A percentile compares a stretch with the other conserved stretches of the same genome.
Conservation (phyloP, 2,888 invertebrate species). For the Holacanthella duospinosa region DNA sequence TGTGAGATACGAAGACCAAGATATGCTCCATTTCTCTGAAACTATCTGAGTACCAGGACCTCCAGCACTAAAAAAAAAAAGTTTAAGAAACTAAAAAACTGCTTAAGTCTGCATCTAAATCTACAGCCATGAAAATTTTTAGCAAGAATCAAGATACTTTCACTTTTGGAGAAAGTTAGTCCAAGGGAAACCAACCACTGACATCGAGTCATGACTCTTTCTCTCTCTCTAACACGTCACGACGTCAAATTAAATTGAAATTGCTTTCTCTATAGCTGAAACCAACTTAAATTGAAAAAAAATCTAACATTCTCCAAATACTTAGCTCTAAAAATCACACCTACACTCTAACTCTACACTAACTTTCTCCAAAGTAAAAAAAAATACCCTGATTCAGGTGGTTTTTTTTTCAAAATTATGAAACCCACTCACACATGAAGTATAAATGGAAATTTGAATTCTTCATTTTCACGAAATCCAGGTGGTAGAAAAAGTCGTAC, state of each 20-base stretch:
- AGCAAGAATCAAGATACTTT: not conserved
- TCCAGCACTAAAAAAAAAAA: conserved; percentile 49
- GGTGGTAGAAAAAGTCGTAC: conserved; percentile 73
- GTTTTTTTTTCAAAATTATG: not conserved
- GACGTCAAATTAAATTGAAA: no score
- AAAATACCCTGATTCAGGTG: not conserved
- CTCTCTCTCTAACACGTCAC: no score
- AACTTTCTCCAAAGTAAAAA: no score
- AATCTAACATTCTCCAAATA: no score
- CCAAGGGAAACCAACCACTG: no score
- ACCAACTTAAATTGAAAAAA: no score
- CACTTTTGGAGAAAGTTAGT: not conserved
- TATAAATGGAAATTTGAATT: conserved; percentile 67
- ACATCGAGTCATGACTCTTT: no score
- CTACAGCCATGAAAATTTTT: not conserved
- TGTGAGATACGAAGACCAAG: conserved; percentile 76
- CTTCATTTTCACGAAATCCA: conserved; percentile 69
- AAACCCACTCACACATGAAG: conserved; percentile 63
- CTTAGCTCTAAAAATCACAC: no score
- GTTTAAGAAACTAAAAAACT: no score
- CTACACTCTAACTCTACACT: no score
- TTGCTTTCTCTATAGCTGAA: no score
- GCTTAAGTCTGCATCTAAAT: not conserved
- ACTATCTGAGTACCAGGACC: conserved; percentile 76
- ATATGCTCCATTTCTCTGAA: conserved; percentile 64